Base-by-base conservation (phyloP, 2,888 invertebrate genomes). In the Eupelmus urozonus region DNA sequence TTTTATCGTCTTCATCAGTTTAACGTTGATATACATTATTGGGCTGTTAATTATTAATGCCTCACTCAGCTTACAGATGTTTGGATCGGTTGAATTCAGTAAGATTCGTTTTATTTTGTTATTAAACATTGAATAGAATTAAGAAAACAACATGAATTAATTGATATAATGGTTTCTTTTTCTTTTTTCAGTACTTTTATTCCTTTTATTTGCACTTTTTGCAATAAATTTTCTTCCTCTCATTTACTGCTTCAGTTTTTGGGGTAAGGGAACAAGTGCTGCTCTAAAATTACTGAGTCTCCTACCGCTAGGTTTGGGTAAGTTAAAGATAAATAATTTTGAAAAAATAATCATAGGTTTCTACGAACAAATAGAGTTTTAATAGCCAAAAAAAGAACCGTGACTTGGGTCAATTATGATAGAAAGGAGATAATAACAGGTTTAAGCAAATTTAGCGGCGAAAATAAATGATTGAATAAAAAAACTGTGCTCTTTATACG, bases 161-260 rank as follows among this genome's bases (percentile, higher is more conserved):
- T n/a, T n/a, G n/a, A n/a, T n/a, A n/a, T n/a, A n/a, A n/a, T n/a
- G n/a, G n/a, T n/a, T n/a, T n/a, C n/a, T 29, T 7, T 57, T n/a
- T n/a, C n/a, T 51, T 16, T 27, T 86, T 87, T 34, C 83, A 89
- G 87, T 82, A 51, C 83, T 83, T 0, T 92, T 96, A 0, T 85
- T 96, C 42, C 90, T 96, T 25, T 90, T 96, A 66, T 95, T 95
- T 84, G 83, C 97, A 5, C 84, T 95, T 7, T 88, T 95, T 63
- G 97, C 95, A 86, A 89, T 94, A 65, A 91, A 93, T 67, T 91
- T 94, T 34, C 76, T 89, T 53, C 83, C 88, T 11, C 51, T 89
- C 13, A 82, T 82, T n/a, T 89, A 89, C 51, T 78, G 85, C 51
- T 82, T 86, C 18, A 89, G 86, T 69, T 89, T 89, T 60, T 55